Base-by-base conservation (phyloP, 2,797 vertebrate genomes). In the Pangasius krempfi region DNA sequence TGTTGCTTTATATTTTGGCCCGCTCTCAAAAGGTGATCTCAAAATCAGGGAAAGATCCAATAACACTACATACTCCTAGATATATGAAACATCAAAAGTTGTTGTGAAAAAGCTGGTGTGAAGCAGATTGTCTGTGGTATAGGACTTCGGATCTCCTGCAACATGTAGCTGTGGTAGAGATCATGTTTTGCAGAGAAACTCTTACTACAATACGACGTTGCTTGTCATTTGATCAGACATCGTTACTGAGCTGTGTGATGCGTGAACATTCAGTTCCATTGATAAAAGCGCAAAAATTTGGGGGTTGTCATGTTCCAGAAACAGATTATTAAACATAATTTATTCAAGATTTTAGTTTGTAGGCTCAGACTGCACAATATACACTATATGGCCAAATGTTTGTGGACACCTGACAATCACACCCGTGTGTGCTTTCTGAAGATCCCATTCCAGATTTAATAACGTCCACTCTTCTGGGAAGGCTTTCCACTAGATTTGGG, bases 51-150 rank as follows among this genome's bases (percentile, higher is more conserved):
- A 64, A 25, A 44, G 37, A 82, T 62, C 14, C 37, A n/a, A 84
- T 50, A 84, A 66, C 81, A 47, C 40, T n/a, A 30, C 14, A 25
- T 50, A 50, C 62, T 52, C 16, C 16, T 10, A 68, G 82, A 84
- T 84, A 52, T 68, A 66, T 66, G 60, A 30, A 84, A 84, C 58
- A 12, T 64, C n/a, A 50, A 27, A 50, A 50, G 81, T 0, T 40
- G 40, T 40, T 84, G 60, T 84, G 82, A 84, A 84, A 84, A 50
- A 68, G 62, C 44, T 30, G 62, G 40, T 50, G 44, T 84, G 60
- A 84, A 50, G 44, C 82, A 84, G 82, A 66, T 66, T 66, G 50
- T 66, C 82, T 84, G 62, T 30, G 44, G 40, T 18, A 2, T 30
- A n/a, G 40, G 81, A n/a, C 40, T 30, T 18, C 8, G 20, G 40